These are phyloP conservation scores for Megamerina dolium DNA, from an alignment of 2,888 invertebrate species.

Conservation along the genomic window DNA sequence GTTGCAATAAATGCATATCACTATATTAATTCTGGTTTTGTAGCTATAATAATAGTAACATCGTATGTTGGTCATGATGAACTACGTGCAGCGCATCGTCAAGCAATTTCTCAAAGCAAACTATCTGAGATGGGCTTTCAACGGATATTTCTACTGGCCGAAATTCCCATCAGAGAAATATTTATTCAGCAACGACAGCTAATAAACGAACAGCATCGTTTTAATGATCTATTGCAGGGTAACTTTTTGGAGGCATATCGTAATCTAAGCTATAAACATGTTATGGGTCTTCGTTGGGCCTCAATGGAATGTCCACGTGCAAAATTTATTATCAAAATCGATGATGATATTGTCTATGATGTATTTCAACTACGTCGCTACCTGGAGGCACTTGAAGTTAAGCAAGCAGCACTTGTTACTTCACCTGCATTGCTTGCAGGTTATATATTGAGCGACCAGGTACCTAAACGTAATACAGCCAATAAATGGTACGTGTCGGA, in stretches of 20 bases:
- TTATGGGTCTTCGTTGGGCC: constrained; percentile 76
- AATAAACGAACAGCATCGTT: constrained; percentile 57
- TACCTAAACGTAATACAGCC: constrained; percentile 58
- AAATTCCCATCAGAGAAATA: constrained; percentile 53
- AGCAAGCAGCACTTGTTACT: constrained; percentile 31
- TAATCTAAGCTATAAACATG: constrained; percentile 75
- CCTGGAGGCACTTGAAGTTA: constrained; percentile 46
- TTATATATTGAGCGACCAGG: constrained; percentile 60
- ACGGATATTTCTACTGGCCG: constrained; percentile 66
- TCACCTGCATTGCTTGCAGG: constrained; percentile 56
- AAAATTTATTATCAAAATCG: constrained; percentile 69
- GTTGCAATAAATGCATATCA: neutral
- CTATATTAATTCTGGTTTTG: neutral
- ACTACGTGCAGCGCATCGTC: constrained; percentile 63
- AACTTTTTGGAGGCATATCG: constrained; percentile 70
- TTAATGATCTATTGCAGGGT: constrained; percentile 69
- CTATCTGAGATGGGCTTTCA: constrained; percentile 56
- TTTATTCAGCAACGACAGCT: constrained; percentile 55
- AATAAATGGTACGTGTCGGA: constrained; percentile 77
- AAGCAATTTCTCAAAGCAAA: constrained; percentile 57
- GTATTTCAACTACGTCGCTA: constrained; percentile 55
- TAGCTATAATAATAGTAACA: constrained; percentile 59
- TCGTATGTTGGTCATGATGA: constrained; percentile 71
- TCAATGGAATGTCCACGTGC: constrained; percentile 56
- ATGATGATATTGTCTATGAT: constrained; percentile 74